Base-by-base conservation (phyloP, 2,888 invertebrate species). In the Euplagia quadripunctaria region DNA sequence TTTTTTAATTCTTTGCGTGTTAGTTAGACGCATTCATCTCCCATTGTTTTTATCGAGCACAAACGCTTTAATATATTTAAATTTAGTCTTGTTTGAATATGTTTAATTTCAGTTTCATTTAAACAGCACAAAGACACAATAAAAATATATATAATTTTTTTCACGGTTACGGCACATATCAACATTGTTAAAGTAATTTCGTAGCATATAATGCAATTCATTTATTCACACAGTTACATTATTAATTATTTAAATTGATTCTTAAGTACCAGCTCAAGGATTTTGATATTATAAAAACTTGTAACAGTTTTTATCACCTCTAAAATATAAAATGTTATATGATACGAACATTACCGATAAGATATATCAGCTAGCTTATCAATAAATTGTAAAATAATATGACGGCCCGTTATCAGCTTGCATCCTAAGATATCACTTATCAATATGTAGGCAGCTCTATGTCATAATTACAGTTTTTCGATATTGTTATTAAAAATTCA, bases 381-480 rank as follows among this genome's bases (percentile, higher is more conserved):
- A 74, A 67, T 70, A 85, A 85, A 87, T 86, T 87, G 79, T 75
- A 81, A 76, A 82, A 83, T 86, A 82, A 85, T 78, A 80, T 76
- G 72, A 76, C 80, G 77, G 75, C 58, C 42, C 16, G 74, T 75
- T 79, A 82, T 77, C 80, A 71, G 70, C 52, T 46, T 43, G 69
- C 20, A 77, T 72, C 66, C 68, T 65, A 63, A 42, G 65, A 64
- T 73, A 73, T 70, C 31, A 17, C 46, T 64, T 73, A 70, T 73
- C 66, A 66, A 1, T 51, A 11, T 16, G 55, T 64, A 66, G 70
- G 73, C 41, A 73, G 70, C 65, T 42, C 46, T 11, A 73, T 55
- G 65, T 69, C 52, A 70, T 63, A 49, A 66, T 67, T 70, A 73
- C 63, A 49, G 11, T 55, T 58, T 55, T 68, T 58, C 5, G 58